Evolutionary conservation across 2,113 vertebrate genomes (phyloP).

Genomic region (Platichthys flesus): DNA sequence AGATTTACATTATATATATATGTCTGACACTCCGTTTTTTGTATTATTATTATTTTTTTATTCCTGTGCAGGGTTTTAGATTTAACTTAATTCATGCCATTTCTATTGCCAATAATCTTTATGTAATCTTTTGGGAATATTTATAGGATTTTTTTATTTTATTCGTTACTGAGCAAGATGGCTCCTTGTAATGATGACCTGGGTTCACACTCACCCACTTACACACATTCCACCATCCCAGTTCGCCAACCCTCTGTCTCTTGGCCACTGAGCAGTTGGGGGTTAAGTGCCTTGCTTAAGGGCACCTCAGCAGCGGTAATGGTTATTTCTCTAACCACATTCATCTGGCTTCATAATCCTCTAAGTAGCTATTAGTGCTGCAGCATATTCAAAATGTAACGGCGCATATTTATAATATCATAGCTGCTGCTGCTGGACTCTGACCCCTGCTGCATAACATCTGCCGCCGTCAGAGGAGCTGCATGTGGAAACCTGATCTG

Average conservation of each 20-base stretch:
- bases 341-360: background rate
- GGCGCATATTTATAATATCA: slow-evolving; percentile 22
- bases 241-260: background rate
- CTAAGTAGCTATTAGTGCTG: slow-evolving; percentile 26
- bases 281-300: slow-evolving; percentile 11
- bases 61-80: no score
- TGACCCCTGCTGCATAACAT: slow-evolving; percentile 30
- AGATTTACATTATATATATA: background rate
- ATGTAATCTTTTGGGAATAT: no score
- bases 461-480: slow-evolving; percentile 12
- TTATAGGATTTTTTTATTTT: no score
- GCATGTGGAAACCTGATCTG: background rate
- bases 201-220: background rate
- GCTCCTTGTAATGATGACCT: background rate
- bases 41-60: no score
- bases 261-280: background rate
- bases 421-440: slow-evolving; percentile 17
- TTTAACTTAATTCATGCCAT: no score
- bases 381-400: slow-evolving; percentile 36
- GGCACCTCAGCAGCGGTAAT: background rate
- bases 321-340: background rate
- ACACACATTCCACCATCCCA: background rate
- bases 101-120: no score
- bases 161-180: background rate
- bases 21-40: no score